phyloP scores from a whole-genome alignment of 2,888 invertebrate genomes.

The Sceliomorpha sp. region DNA sequence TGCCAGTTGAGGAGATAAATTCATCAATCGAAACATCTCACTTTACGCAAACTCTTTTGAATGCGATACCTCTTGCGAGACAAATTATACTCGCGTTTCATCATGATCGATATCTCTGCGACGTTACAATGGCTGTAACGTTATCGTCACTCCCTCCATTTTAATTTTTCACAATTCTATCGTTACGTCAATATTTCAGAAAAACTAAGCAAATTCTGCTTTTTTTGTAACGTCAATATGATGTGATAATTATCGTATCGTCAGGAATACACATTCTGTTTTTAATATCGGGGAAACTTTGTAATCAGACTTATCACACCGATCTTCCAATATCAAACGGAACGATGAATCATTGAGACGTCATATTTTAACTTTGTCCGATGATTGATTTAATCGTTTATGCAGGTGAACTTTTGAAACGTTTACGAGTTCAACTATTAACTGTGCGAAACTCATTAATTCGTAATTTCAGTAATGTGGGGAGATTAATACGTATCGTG shows the following conservation, averaged over 20 bases:
- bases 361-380: slow-evolving; percentile 9
- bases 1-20: slow-evolving; percentile 20
- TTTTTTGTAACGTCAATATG: no score
- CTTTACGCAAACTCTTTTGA: no score
- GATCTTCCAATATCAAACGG: slow-evolving; percentile 18
- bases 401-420: neutral
- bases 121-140: no score
- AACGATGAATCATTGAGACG: slow-evolving; percentile 8
- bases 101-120: no score
- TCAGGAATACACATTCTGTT: neutral
- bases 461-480: neutral
- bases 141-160: no score
- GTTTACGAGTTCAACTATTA: neutral
- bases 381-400: slow-evolving; percentile 5
- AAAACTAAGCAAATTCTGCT: no score
- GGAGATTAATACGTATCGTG: slow-evolving; percentile 47
- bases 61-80: no score
- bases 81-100: no score
- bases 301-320: slow-evolving; percentile 12
- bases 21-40: slow-evolving; percentile 5
- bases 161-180: no score
- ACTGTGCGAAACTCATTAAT: no score
- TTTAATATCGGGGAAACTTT: neutral
- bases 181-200: no score
- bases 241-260: neutral